Evolutionary conservation across 1,140 invertebrate genomes (phyloP), one percentile per base, ranked within the genome.

Genomic region (Gonatopus flavifemur): DNA sequence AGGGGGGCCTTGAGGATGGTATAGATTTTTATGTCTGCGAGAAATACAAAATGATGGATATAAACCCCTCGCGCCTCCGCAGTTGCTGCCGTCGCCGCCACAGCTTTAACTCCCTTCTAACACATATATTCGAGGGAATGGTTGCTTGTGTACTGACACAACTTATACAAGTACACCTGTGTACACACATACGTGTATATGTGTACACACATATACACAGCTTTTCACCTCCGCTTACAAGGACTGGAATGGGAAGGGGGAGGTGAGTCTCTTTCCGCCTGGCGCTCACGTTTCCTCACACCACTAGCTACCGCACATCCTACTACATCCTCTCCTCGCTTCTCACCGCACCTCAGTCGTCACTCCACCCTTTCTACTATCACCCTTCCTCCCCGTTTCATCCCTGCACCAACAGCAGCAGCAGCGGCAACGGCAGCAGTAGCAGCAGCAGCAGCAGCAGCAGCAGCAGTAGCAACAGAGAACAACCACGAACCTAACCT

Each of bases 11-110:
- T 46, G 61, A 63, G n/a, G 63, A 55, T 67, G 65, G 63, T 66
- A 64, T 69, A 70, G 67, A 69, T 69, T 69, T 69, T 70, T 69
- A 68, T 68, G 72, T 74, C 72, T 73, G 69, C 64, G 72, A 74
- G 69, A 74, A 74, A 74, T 73, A 73, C 70, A 71, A 75, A 75
- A 75, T 75, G 72, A 75, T 75, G 70, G 72, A 73, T 73, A 74
- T 74, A 74, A 74, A 73, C 69, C 72, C 69, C 64, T 55, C 55
- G 53, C 58, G 46, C 59, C 62, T 55, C 55, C n/a, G n/a, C n/a
- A n/a, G n/a, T n/a, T n/a, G 45, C 46, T 60, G 40, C 50, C 55
- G 54, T 52, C 45, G 49, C 31, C 39, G 20, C 42, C 16, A 15
- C 8, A 30, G 21, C n/a, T 21, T 40, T 38, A 15, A 28, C 36